Percentiles rank a stretch among this genome's conserved stretches.
These are phyloP conservation scores for Trimorus sp. DNA, from an alignment of 2,888 invertebrate genomes.

Conservation along the genomic window DNA sequence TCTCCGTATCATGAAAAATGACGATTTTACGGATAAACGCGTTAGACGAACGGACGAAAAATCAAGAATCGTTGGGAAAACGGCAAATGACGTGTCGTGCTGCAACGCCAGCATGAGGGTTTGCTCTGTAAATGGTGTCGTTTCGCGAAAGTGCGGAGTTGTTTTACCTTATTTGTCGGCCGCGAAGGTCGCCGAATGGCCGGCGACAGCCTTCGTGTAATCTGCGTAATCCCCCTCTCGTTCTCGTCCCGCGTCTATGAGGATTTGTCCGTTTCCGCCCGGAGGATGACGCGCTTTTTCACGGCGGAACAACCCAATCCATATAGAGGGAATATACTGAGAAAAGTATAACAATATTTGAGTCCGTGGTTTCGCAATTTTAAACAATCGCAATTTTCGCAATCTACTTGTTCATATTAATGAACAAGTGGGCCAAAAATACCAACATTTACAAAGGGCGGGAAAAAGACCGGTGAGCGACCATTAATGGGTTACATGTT, in stretches of 20 bases:
- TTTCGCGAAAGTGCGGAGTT: constrained; percentile 25
- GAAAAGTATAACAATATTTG: background rate
- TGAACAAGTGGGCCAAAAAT: too few species aligned
- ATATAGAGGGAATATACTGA: constrained; percentile 10
- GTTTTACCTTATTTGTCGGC: constrained; percentile 54
- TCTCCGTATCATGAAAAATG: too few species aligned
- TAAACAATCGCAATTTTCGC: too few species aligned
- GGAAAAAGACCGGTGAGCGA: too few species aligned
- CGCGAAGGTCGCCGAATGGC: constrained; percentile 48
- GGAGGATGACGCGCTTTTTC: constrained; percentile 39
- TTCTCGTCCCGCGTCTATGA: too few species aligned
- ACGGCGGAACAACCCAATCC: constrained; percentile 9
- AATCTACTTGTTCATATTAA: too few species aligned
- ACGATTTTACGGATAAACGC: too few species aligned
- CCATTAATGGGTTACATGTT: too few species aligned
- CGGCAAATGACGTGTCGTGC: background rate
- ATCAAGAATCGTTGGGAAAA: background rate
- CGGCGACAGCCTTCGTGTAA: constrained; percentile 41
- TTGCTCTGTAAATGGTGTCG: constrained; percentile 35
- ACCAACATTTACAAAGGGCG: too few species aligned
- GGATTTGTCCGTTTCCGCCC: constrained; percentile 47
- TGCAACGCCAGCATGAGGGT: constrained; percentile 25
- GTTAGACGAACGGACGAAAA: background rate
- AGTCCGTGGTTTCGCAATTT: too few species aligned
- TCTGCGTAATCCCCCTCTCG: too few species aligned